phyloP scores from a whole-genome alignment of 2,113 vertebrate species.

The Heterochromis multidens region DNA sequence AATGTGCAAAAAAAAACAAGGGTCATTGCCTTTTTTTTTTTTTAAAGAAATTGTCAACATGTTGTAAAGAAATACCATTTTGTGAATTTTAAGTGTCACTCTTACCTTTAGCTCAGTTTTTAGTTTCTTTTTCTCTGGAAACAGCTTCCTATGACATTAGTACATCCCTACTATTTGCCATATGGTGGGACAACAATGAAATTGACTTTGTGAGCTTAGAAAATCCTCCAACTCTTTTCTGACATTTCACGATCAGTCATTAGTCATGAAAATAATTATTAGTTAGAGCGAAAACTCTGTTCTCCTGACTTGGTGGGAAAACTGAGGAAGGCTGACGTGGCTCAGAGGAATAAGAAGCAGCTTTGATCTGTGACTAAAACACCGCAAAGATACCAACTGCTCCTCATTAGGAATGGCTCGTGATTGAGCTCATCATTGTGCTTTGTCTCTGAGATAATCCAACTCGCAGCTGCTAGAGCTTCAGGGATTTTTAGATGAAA shows the following conservation, averaged over 20 bases:
- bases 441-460: slow-evolving; percentile 3
- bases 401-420: slow-evolving; percentile 12
- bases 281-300: neutral
- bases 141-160: neutral
- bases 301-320: neutral
- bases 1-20: no score
- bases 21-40: no score
- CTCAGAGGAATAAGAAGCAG: slow-evolving; percentile 20
- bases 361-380: slow-evolving; percentile 33
- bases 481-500: neutral
- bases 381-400: neutral
- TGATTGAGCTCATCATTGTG: slow-evolving; percentile 1
- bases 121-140: neutral
- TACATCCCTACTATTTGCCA: neutral
- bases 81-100: no score
- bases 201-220: neutral
- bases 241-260: neutral
- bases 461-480: slow-evolving; percentile 8
- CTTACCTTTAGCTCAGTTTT: neutral
- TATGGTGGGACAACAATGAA: neutral
- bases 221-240: neutral
- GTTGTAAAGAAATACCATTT: no score
- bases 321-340: neutral
- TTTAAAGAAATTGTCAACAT: no score
- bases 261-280: neutral